phyloP scores from a whole-genome alignment of 2,113 vertebrate genomes.

The Aramus guarauna region DNA sequence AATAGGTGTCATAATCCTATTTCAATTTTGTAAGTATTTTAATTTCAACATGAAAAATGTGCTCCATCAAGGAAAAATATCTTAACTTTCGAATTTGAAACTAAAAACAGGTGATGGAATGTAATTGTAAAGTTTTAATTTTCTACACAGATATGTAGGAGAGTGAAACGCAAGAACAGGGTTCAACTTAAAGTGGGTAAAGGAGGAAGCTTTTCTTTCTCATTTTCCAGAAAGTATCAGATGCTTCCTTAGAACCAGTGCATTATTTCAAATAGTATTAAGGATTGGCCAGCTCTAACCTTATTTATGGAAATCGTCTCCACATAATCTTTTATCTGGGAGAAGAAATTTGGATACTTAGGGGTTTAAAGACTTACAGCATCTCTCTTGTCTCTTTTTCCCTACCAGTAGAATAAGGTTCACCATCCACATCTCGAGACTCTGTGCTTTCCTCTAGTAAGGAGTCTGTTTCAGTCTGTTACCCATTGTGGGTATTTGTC shows the following conservation, averaged over 20 bases:
- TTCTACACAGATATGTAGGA: not conserved
- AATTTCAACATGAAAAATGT: not conserved
- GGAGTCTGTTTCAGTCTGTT: not conserved
- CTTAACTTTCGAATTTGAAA: not conserved
- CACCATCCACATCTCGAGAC: not conserved
- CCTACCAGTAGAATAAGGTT: not conserved
- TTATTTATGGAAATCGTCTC: not conserved
- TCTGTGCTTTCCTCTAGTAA: not conserved
- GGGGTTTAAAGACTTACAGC: not conserved
- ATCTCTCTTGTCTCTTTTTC: not conserved
- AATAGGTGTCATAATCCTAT: not conserved
- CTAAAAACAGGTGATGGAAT: not conserved
- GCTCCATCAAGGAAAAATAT: not conserved
- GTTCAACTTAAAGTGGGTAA: not conserved
- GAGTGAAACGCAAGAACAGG: not conserved
- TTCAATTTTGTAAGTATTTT: not conserved
- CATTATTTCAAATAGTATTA: not conserved
- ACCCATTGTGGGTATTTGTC: not conserved
- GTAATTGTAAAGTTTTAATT: not conserved
- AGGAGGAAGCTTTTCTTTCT: not conserved
- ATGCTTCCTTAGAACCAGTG: not conserved
- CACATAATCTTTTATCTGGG: not conserved
- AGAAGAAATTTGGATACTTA: not conserved
- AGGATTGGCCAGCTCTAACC: not conserved
- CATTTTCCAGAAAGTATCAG: not conserved